Base-by-base conservation (phyloP, 2,888 invertebrate species). In the Flexamia atlantica region DNA sequence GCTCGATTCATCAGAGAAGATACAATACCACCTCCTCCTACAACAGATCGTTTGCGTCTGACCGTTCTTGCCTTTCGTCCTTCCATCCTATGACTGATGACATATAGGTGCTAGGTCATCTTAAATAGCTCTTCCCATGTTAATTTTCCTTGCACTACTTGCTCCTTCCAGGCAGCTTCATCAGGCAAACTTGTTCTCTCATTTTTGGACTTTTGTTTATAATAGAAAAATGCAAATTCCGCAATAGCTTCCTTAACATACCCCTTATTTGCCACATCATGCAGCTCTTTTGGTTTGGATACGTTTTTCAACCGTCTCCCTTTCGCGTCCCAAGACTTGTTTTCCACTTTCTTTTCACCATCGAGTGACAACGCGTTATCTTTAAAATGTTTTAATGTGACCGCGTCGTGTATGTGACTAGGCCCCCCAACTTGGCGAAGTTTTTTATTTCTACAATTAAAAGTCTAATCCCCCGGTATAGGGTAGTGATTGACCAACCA, bases 1-100 rank as follows among this genome's bases (percentile, higher is more conserved):
- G 82, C 12, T 57, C 70, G 80, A 42, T 85, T 85, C 20, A 85
- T 20, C 17, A 83, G 12, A 20, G 72, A 64, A 10, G 23, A 12
- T 64, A 64, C 5, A 7, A 64, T 23, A 64, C 25, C 25, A 17
- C 64, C 64, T 20, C 57, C 46, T 10, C 20, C 42, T n/a, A n/a
- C n/a, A n/a, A n/a, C n/a, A n/a, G n/a, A n/a, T n/a, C n/a, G n/a
- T n/a, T 42, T 81, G 23, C 57, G 60, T 5, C 36, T 53, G 50
- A n/a, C n/a, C n/a, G n/a, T n/a, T n/a, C n/a, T n/a, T n/a, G n/a
- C n/a, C n/a, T n/a, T n/a, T n/a, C n/a, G n/a, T n/a, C n/a, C n/a
- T n/a, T n/a, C n/a, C n/a, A n/a, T n/a, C n/a, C n/a, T n/a, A n/a
- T n/a, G n/a, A n/a, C n/a, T n/a, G n/a, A n/a, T n/a, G n/a, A n/a